These are phyloP conservation scores for Zaprionus africanus DNA, from an alignment of 1,140 invertebrate species.

Conservation along the genomic window DNA sequence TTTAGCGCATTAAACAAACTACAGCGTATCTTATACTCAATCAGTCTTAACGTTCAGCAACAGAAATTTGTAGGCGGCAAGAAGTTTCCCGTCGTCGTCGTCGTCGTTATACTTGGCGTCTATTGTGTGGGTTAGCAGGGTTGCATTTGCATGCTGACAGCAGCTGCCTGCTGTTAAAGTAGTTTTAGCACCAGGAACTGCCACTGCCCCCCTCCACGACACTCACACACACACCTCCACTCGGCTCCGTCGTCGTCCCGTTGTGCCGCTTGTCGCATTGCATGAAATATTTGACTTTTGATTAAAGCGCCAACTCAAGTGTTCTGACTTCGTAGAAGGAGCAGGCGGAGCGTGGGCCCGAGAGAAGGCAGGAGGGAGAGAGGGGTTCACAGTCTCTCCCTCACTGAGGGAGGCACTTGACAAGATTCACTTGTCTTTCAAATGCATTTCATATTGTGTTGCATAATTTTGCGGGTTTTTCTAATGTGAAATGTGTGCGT, in stretches of 20 bases:
- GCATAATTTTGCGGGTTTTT: slow-evolving; percentile 76
- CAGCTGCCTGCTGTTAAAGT: slow-evolving; percentile 67
- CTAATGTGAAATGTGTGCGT: slow-evolving; percentile 71
- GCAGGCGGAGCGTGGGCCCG: background rate
- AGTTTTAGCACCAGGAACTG: slow-evolving; percentile 3
- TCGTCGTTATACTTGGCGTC: slow-evolving; percentile 51
- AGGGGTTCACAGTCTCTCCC: slow-evolving; percentile 12
- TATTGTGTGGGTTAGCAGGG: slow-evolving; percentile 68
- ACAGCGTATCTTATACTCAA: background rate
- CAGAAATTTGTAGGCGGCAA: slow-evolving; percentile 42
- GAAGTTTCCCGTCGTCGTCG: slow-evolving; percentile 27
- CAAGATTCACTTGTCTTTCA: slow-evolving; percentile 81
- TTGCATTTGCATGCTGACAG: slow-evolving; percentile 79
- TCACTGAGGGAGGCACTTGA: slow-evolving; percentile 69
- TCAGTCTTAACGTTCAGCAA: slow-evolving; percentile 11
- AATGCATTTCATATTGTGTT: slow-evolving; percentile 81
- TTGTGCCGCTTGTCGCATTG: slow-evolving; percentile 56
- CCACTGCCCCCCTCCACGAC: background rate
- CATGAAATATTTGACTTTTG: slow-evolving; percentile 83
- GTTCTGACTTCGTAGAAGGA: slow-evolving; percentile 28
- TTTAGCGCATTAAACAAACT: too few relatives aligned
- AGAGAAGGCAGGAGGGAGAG: background rate
- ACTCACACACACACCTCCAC: background rate
- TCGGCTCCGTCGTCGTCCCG: slow-evolving; percentile 22
- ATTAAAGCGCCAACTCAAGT: slow-evolving; percentile 82